Conservation (phyloP, 2,797 vertebrate genomes). For the Phrynocephalus forsythii region DNA sequence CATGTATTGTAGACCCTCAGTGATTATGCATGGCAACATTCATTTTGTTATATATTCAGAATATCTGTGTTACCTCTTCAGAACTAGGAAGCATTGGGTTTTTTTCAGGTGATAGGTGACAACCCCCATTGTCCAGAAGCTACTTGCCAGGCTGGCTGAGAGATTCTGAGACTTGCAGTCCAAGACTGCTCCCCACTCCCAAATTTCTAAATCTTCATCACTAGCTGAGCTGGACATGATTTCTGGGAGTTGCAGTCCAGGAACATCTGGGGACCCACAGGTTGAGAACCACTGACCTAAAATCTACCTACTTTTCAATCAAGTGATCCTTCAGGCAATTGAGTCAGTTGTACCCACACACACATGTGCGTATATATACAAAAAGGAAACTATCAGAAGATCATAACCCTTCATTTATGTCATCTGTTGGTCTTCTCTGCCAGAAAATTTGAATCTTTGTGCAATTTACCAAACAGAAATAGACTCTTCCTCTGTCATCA, state of each 20-base stretch:
- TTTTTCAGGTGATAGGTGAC: no score
- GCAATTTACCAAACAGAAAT: background rate
- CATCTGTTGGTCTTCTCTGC: background rate
- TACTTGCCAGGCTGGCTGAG: no score
- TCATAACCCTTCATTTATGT: background rate
- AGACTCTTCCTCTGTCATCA: background rate
- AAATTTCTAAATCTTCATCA: no score
- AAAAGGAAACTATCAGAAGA: background rate
- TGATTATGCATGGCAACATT: background rate
- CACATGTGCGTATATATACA: background rate
- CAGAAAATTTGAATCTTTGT: background rate
- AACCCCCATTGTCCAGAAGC: no score
- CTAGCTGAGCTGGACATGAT: no score
- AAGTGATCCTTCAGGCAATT: background rate
- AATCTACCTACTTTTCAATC: background rate
- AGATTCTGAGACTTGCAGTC: no score
- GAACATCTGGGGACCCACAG: no score
- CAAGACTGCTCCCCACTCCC: no score
- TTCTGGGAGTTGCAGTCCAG: no score
- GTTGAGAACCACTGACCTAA: no score
- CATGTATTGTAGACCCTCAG: no score
- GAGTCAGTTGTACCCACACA: background rate
- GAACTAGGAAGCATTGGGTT: no score
- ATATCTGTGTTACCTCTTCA: background rate
- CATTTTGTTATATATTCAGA: background rate